Percentiles rank a stretch among this genome's conserved stretches.
phyloP scores from a whole-genome alignment of 2,797 vertebrate species.

The Psittacula derbiana region DNA sequence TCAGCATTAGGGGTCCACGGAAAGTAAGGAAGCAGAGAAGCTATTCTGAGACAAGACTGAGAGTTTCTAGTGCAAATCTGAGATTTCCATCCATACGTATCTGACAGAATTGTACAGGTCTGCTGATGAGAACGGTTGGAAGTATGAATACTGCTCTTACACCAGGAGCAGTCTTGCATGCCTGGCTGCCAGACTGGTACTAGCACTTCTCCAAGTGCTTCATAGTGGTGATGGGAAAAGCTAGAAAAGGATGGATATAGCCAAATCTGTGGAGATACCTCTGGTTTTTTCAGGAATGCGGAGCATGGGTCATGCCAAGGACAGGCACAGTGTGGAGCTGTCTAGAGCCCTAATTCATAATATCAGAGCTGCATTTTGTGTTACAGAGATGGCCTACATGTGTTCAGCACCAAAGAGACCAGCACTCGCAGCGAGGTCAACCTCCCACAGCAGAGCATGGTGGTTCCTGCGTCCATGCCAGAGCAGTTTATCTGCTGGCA shows the following conservation, averaged over 20 bases:
- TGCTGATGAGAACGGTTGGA: not conserved
- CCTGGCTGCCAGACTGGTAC: not conserved
- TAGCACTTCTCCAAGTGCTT: not conserved
- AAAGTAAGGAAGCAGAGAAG: not conserved
- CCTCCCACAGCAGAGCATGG: not conserved
- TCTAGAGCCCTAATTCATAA: not conserved
- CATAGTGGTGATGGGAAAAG: not conserved
- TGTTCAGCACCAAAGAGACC: not conserved
- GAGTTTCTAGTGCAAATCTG: not conserved
- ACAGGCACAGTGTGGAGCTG: rapidly evolving
- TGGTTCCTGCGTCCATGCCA: not conserved
- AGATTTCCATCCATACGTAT: not conserved
- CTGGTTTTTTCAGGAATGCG: not conserved
- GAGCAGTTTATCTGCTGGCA: not conserved
- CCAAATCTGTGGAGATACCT: not conserved
- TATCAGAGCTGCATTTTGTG: not conserved
- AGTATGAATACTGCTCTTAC: not conserved
- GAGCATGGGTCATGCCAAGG: not conserved
- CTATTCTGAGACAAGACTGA: not conserved
- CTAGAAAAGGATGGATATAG: not conserved
- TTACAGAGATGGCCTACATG: not conserved
- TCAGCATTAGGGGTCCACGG: not conserved
- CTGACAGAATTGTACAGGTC: not conserved
- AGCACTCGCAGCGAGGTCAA: not conserved
- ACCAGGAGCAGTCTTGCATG: not conserved